phyloP scores from a whole-genome alignment of 53 echinoderm and acorn worm genomes.

The Crossaster papposus region DNA sequence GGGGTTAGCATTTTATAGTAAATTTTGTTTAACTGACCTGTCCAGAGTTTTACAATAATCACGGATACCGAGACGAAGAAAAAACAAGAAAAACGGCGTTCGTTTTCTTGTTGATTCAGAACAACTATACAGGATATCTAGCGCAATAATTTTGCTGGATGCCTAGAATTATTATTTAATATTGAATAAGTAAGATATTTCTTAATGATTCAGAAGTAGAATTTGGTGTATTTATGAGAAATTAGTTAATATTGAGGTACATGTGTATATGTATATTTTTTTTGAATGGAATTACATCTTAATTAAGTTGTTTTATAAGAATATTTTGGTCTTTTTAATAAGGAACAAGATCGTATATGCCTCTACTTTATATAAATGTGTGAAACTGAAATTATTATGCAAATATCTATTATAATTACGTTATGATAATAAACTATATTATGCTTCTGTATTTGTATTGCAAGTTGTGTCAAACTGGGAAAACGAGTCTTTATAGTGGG shows the following conservation, averaged over 20 bases:
- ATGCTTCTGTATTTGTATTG: neutral
- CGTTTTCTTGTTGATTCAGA: too few species aligned
- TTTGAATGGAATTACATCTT: neutral
- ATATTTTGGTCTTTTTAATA: neutral
- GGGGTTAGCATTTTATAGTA: too few species aligned
- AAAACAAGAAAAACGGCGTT: too few species aligned
- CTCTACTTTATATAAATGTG: neutral
- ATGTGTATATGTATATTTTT: neutral
- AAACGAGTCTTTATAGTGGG: neutral
- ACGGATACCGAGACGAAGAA: too few species aligned
- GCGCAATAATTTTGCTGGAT: too few species aligned
- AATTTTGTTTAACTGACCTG: too few species aligned
- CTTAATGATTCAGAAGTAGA: too few species aligned
- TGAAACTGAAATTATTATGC: neutral
- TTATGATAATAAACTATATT: neutral
- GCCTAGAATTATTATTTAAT: too few species aligned
- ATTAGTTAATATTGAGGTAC: neutral
- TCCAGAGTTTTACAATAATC: too few species aligned
- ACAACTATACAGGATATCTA: too few species aligned
- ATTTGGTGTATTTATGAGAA: too few species aligned
- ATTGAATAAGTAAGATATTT: too few species aligned
- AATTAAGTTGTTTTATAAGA: neutral
- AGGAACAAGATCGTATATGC: neutral
- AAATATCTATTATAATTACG: neutral
- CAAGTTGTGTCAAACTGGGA: neutral